Base-by-base conservation (phyloP, 2,888 invertebrate species). In the Oxytorus armatus region DNA sequence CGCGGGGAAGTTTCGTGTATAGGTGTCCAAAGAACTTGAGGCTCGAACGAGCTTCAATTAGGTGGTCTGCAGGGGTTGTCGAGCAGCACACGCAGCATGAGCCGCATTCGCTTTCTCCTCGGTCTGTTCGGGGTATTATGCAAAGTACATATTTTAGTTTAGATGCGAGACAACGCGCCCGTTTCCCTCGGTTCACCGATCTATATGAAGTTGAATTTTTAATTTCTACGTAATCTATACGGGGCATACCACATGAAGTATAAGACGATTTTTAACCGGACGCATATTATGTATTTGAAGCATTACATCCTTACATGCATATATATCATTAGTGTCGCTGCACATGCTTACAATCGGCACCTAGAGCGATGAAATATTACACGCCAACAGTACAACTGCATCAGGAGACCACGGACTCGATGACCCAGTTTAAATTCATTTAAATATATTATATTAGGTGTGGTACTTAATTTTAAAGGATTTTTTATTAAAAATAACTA, bases 81-180 rank as follows among this genome's bases (percentile, higher is more conserved):
- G 85, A 77, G 84, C 65, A 75, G 83, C 82, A 81, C 81, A 84
- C 18, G 53, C 70, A 70, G 75, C 57, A 36, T 51, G 61, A 49
- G 44, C 51, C 39, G 14, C 29, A 2, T 57, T 57, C 39, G 7
- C 25, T 39, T 44, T 36, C 76, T 72, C 16, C 25, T 39, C 53
- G 14, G 66, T 74, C 63, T 69, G 65, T 78, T 85, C 86, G 82
- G 81, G 86, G 86, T 86, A 91, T 91, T 91, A 91, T 92, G 91
- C 90, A 91, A 91, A 92, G 86, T 84, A 89, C 89, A 91, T 92
- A n/a, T 91, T 91, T 90, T 90, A 91, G 91, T 92, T 91, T 88
- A 90, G 89, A 91, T 91, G 90, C 85, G 87, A 86, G 59, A 44
- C 53, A 72, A 76, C 79, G 76, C 66, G 76, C 70, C 75, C 70